These are phyloP conservation scores for Polyodon spathula DNA, from an alignment of 2,113 vertebrate genomes.

Conservation along the genomic window DNA sequence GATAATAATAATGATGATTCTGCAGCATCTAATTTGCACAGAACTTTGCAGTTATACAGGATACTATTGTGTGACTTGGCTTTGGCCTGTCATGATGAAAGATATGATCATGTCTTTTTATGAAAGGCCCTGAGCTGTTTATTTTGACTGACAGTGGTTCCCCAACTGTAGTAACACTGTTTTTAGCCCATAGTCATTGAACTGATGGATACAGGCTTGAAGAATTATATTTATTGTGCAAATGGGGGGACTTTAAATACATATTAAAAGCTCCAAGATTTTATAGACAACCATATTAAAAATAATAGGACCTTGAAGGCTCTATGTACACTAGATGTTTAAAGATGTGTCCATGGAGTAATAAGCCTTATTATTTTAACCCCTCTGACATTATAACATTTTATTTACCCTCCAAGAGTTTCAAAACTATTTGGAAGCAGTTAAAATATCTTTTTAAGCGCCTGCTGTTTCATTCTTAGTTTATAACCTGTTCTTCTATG, in stretches of 20 bases:
- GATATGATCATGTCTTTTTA: too few relatives aligned
- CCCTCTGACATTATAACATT: conserved; percentile 28
- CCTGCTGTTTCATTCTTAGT: conserved; percentile 3
- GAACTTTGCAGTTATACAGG: too few relatives aligned
- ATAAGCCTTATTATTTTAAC: conserved; percentile 7
- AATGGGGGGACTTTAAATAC: conserved; percentile 5
- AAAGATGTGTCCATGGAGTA: conserved; percentile 14
- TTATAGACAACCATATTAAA: conserved; percentile 17
- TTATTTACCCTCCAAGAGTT: conserved; percentile 44
- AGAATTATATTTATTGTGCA: conserved; percentile 13
- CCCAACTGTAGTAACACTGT: conserved; percentile 7
- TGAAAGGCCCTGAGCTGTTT: too few relatives aligned
- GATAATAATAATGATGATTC: too few relatives aligned
- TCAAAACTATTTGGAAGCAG: conserved; percentile 12
- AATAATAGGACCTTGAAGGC: conserved; percentile 22
- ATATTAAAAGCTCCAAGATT: conserved; percentile 9
- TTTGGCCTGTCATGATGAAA: too few relatives aligned
- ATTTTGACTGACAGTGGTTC: neutral
- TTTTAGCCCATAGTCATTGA: conserved; percentile 6
- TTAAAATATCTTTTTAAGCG: conserved; percentile 10
- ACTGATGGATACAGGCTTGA: conserved; percentile 3
- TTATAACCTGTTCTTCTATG: too few relatives aligned
- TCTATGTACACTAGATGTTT: too few relatives aligned
- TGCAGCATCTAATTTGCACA: too few relatives aligned
- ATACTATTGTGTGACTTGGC: too few relatives aligned